Base-by-base conservation (phyloP, 2,113 vertebrate species). In the Elachura formosa region DNA sequence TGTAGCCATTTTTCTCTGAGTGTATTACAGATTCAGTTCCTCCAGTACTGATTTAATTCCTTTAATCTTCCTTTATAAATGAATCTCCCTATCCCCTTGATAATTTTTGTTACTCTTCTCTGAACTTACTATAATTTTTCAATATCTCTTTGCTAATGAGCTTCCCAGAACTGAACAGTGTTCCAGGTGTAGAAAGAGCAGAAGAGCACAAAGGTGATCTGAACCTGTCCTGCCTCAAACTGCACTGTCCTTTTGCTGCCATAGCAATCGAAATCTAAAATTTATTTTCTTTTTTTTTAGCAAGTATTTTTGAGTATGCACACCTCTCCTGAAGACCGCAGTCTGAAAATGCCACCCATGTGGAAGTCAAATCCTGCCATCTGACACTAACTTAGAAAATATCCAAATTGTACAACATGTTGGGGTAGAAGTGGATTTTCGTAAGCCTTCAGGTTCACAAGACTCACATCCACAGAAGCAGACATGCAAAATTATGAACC, bases 101-200 rank as follows among this genome's bases (percentile, higher is more conserved):
- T 96, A 96, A 94, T 96, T 96, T 93, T 90, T 96, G 93, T 94
- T 95, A 89, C 93, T 97, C 64, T 94, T 95, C 64, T 93, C 94
- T 96, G 93, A 95, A 94, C 87, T 91, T 48, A 23, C 59, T 45
- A 74, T 76, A 71, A 83, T 96, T 95, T 96, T 96, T 95, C 94
- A 96, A n/a, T 74, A 94, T 59, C 75, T 95, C 36, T 56, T 86
- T 55, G 56, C 91, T 96, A 93, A 94, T 88, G 87, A 96, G 63
- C 56, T 96, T 83, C 63, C 72, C 91, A 84, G 85, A 84, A 90
- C 21, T 3, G 63, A 93, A 64, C 59, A 46, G 29, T 52, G 48
- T 94, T 96, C 90, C 87, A 91, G 84, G 68, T 88, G 51, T 29
- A 56, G 67, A 41, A 83, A 26, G 17, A 90, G 68, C 51, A 55